Base-by-base conservation (phyloP, 2,113 vertebrate genomes). In the Ondatra zibethicus region DNA sequence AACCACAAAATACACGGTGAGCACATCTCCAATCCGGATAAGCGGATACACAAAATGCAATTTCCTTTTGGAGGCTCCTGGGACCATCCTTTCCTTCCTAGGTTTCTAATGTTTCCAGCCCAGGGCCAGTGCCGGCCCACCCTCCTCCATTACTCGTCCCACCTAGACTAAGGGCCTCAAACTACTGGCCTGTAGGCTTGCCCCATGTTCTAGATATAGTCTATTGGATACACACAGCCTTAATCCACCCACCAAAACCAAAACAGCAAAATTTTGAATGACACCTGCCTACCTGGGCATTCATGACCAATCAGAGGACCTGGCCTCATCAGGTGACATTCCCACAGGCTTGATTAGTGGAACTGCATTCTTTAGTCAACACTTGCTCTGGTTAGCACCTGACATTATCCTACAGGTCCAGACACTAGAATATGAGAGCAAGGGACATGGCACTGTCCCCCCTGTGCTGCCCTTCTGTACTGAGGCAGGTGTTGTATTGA, bases 1-100 rank as follows among this genome's bases (percentile, higher is more conserved):
- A 94, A 90, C 70, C 2, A 21, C 95, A 95, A 98, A 90, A 96
- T 81, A 88, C 88, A 92, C 92, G 81, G 80, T 0, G 27, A 80
- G 65, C 92, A 36, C 4, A 19, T 75, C 76, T 76, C 0, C 9
- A 89, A 77, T 93, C 84, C 42, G 17, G 85, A 91, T 91, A 93
- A 97, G 92, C 95, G 1, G 3, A 70, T 13, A 19, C 19, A 19
- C 55, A 73, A 89, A 45, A 76, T n/a, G 84, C 17, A 58, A 70
- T 93, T 66, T 94, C 77, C 89, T 75, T 82, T 58, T 0, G 0
- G 12, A 81, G 27, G 39, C 65, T 76, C 45, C 63, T 0, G 12
- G 88, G n/a, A 52, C 65, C 0, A 27, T 73, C 36, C 31, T 33
- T 45, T 21, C 39, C 27, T 88, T 65, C 58, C 52, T 29, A 68